phyloP scores from a whole-genome alignment of 2,797 vertebrate species.

The Mormyrus hasselquistii region DNA sequence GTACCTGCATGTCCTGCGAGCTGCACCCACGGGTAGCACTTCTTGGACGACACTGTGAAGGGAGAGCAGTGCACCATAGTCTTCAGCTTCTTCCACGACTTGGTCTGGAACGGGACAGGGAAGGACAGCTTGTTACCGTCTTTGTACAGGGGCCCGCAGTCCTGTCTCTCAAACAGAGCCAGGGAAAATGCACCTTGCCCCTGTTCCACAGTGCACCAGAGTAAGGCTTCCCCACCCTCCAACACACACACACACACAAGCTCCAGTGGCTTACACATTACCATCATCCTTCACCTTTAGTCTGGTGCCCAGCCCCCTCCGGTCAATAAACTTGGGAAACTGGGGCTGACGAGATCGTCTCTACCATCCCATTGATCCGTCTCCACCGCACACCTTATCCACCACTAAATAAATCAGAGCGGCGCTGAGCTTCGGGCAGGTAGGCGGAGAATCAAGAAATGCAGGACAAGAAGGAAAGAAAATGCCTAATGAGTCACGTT shows the following conservation, averaged over 20 bases:
- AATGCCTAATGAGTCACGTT: not conserved
- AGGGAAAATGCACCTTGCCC: not conserved
- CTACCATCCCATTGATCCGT: not conserved
- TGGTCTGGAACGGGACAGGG: constrained; percentile 54
- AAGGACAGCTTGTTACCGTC: not conserved
- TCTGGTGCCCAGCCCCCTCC: not conserved
- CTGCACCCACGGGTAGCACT: constrained; percentile 82
- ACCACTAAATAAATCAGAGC: not conserved
- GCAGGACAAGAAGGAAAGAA: not conserved
- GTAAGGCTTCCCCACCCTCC: not conserved
- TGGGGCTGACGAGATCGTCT: not conserved
- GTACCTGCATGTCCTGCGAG: constrained; percentile 81
- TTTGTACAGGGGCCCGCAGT: not conserved
- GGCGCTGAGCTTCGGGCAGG: not conserved
- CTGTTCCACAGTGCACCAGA: not conserved
- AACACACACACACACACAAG: not conserved
- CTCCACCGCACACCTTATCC: too few species aligned
- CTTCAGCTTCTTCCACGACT: constrained; percentile 78
- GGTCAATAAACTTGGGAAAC: constrained; percentile 7
- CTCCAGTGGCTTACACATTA: not conserved
- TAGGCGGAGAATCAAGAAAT: not conserved
- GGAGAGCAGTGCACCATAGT: constrained; percentile 77
- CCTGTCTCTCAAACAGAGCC: not conserved
- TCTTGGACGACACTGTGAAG: constrained; percentile 72
- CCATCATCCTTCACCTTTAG: not conserved